Evolutionary conservation across 2,888 invertebrate species (phyloP).

Genomic region (Watsonalla cultraria): DNA sequence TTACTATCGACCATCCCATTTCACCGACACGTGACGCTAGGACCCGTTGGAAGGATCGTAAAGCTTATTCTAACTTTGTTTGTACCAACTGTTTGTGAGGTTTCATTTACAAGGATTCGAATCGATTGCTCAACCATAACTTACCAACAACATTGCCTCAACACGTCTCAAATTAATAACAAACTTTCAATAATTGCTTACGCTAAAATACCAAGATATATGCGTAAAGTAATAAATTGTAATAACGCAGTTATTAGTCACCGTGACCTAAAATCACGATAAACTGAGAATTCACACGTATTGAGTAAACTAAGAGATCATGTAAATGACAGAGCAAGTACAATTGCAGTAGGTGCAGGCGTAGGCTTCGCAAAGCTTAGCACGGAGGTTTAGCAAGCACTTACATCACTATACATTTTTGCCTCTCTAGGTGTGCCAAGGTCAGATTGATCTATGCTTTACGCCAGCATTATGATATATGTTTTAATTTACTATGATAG

Average conservation of each 20-base stretch:
- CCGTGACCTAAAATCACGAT: neutral
- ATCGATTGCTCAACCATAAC: too few relatives aligned
- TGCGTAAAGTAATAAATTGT: neutral
- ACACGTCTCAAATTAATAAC: too few relatives aligned
- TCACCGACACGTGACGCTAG: neutral
- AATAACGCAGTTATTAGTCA: neutral
- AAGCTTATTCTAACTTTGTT: neutral
- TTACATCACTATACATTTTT: slow-evolving; percentile 32
- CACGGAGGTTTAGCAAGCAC: slow-evolving; percentile 5
- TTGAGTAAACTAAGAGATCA: too few relatives aligned
- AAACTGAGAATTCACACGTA: too few relatives aligned
- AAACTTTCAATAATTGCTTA: neutral
- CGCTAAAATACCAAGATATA: too few relatives aligned
- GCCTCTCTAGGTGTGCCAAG: slow-evolving; percentile 46
- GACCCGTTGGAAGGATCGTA: neutral
- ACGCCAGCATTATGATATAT: slow-evolving; percentile 25
- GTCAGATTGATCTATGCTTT: slow-evolving; percentile 35
- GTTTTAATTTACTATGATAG: neutral
- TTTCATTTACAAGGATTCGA: too few relatives aligned
- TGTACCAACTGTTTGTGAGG: neutral
- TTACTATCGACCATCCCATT: neutral
- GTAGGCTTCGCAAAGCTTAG: slow-evolving; percentile 9
- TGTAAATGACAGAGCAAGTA: too few relatives aligned
- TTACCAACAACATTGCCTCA: too few relatives aligned
- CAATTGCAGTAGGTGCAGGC: too few relatives aligned